phyloP scores from a whole-genome alignment of 1,140 invertebrate genomes.

The Pentalonia nigronervosa region DNA sequence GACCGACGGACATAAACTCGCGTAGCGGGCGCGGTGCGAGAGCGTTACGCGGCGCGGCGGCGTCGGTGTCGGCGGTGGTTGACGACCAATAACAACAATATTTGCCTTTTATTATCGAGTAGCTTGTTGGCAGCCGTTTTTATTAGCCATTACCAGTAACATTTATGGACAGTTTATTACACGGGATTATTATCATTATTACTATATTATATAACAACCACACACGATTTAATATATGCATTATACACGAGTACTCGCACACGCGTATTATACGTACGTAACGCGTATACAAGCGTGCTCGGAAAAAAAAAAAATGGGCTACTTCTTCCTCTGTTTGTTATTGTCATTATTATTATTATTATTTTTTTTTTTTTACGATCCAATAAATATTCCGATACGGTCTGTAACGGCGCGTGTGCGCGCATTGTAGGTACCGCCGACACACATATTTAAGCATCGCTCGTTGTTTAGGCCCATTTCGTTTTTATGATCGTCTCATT shows the following conservation, averaged over 20 bases:
- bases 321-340: constrained; percentile 31
- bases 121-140: constrained; percentile 44
- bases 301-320: constrained; percentile 47
- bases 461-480: constrained; percentile 1
- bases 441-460: not conserved
- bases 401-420: not conserved
- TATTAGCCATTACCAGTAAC: constrained; percentile 43
- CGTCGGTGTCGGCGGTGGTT: not conserved
- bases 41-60: not conserved
- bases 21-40: not conserved
- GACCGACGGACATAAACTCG: too few relatives aligned
- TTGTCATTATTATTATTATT: constrained; percentile 19
- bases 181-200: constrained; percentile 13
- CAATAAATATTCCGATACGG: constrained; percentile 42
- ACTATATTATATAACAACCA: not conserved
- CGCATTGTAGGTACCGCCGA: not conserved
- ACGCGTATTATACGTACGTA: not conserved
- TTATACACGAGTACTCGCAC: not conserved
- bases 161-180: constrained; percentile 49
- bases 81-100: constrained; percentile 34
- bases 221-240: not conserved
- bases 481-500: constrained; percentile 27
- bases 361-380: constrained; percentile 38
- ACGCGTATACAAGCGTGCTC: not conserved
- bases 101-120: constrained; percentile 29